These are phyloP conservation scores for Chrysolina americana DNA, from an alignment of 2,888 invertebrate genomes.

Conservation along the genomic window DNA sequence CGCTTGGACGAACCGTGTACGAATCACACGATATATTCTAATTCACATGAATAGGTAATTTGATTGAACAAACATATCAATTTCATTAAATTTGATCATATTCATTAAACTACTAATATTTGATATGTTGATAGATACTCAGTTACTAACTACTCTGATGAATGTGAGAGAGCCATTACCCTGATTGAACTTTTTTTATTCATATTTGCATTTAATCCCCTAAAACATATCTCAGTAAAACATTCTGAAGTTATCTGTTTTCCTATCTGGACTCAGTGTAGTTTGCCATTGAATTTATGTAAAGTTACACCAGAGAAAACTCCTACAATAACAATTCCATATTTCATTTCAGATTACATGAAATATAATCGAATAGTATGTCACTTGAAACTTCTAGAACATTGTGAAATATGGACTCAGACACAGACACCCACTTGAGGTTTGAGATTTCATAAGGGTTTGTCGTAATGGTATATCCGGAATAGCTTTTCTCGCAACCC, in stretches of 20 bases:
- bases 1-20: too few relatives aligned
- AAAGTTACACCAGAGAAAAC: background rate
- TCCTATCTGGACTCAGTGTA: background rate
- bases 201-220: background rate
- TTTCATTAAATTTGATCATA: too few relatives aligned
- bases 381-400: constrained; percentile 22
- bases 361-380: constrained; percentile 13
- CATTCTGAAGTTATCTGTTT: background rate
- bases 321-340: constrained; percentile 1
- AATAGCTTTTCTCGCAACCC: constrained; percentile 23
- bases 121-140: too few relatives aligned
- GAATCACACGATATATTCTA: too few relatives aligned
- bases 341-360: constrained; percentile 2
- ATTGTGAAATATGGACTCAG: constrained; percentile 35
- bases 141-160: too few relatives aligned
- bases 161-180: too few relatives aligned
- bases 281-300: background rate
- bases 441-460: constrained; percentile 26
- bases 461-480: constrained; percentile 36
- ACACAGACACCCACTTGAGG: constrained; percentile 14
- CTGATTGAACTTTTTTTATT: too few relatives aligned
- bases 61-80: too few relatives aligned
- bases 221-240: background rate
- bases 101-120: too few relatives aligned
- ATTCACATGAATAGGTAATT: too few relatives aligned